Evolutionary conservation across 2,797 vertebrate species (phyloP).

Genomic region (Enteromius anoplus): DNA sequence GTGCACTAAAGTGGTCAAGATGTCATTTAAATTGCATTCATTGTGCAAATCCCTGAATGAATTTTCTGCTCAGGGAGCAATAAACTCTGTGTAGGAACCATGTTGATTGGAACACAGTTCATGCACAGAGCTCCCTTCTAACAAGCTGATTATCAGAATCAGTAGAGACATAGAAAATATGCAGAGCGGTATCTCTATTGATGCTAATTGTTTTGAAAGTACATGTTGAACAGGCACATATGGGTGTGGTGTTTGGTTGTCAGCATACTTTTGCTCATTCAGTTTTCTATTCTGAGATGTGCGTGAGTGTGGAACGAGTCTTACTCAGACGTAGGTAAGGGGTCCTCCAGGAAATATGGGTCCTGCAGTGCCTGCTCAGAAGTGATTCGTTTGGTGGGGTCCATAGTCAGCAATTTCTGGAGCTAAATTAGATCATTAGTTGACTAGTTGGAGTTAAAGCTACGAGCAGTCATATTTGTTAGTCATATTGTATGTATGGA

Average conservation of each 20-base stretch:
- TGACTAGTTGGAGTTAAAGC: neutral
- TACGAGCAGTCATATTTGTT: neutral
- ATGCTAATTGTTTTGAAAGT: neutral
- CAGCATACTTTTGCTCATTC: neutral
- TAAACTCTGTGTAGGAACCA: no score
- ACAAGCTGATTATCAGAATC: no score
- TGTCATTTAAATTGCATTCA: no score
- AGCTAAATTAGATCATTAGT: constrained; percentile 75
- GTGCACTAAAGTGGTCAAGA: no score
- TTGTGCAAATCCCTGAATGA: neutral
- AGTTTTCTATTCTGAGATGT: neutral
- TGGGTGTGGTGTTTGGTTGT: no score
- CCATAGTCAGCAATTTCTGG: constrained; percentile 97
- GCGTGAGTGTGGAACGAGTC: constrained; percentile 57
- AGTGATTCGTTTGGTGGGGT: constrained; percentile 97
- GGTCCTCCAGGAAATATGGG: constrained; percentile 95
- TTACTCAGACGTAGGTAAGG: constrained; percentile 94
- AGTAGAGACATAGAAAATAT: no score
- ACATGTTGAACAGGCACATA: neutral
- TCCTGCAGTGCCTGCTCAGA: constrained; percentile 97
- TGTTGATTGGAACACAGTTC: no score
- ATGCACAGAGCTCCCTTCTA: no score
- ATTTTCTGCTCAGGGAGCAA: no score
- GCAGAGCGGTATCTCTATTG: neutral
- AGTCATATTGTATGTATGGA: neutral